Evolutionary conservation across 2,113 vertebrate species (phyloP).

Genomic region (Uropsilus gracilis): DNA sequence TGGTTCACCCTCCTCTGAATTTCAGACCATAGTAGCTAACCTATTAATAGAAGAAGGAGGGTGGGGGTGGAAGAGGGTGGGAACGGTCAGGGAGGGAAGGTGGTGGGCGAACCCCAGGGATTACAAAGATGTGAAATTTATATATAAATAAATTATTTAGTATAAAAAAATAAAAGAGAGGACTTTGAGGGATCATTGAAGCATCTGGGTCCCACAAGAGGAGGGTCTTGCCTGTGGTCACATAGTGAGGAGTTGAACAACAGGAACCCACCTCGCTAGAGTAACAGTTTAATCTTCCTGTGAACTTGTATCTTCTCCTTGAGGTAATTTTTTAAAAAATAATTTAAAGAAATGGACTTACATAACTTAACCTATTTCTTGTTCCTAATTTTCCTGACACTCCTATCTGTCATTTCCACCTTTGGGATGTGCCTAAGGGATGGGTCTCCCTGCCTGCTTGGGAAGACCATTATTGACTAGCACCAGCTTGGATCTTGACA

Average conservation of each 20-base stretch:
- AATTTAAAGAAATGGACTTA: background rate
- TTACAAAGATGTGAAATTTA: too few relatives aligned
- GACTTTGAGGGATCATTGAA: background rate
- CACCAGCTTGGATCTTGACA: background rate
- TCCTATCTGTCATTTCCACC: background rate
- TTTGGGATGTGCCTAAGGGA: background rate
- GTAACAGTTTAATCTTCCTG: background rate
- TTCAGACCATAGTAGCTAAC: slow-evolving; percentile 13
- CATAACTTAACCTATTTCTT: background rate
- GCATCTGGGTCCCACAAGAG: background rate
- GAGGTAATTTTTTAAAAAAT: slow-evolving; percentile 11
- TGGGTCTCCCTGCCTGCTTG: background rate
- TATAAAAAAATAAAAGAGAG: too few relatives aligned
- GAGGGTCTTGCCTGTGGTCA: slow-evolving; percentile 12
- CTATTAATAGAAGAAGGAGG: background rate
- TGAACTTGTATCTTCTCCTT: background rate
- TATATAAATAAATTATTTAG: too few relatives aligned
- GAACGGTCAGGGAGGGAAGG: too few relatives aligned
- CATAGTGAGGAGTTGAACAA: background rate
- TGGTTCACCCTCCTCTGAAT: slow-evolving; percentile 10
- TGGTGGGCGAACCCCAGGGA: too few relatives aligned
- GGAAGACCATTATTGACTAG: background rate
- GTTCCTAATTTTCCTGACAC: slow-evolving; percentile 7
- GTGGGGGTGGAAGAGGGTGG: too few relatives aligned
- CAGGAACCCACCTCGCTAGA: background rate